Percentiles rank a stretch among this genome's conserved stretches.
Conservation (phyloP, 2,797 vertebrate genomes). For the Myoxocephalus aenaeus region DNA sequence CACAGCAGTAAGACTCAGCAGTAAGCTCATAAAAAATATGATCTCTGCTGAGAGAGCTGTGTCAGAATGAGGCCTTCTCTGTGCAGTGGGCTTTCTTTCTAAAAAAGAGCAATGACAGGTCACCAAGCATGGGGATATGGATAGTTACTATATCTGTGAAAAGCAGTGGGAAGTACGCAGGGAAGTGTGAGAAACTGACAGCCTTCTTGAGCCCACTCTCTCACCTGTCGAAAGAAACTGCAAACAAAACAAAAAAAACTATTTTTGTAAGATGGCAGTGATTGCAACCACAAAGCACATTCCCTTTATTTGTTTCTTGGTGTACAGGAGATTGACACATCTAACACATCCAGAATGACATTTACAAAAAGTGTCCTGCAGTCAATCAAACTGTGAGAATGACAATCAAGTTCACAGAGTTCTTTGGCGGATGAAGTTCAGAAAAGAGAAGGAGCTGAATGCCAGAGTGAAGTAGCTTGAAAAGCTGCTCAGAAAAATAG, state of each 20-base stretch:
- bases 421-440: slow-evolving; percentile 53
- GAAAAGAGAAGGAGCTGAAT: slow-evolving; percentile 60
- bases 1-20: slow-evolving; percentile 18
- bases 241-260: not conserved
- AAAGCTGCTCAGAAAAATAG: slow-evolving; percentile 62
- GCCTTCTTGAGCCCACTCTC: slow-evolving; percentile 34
- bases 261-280: slow-evolving; percentile 20
- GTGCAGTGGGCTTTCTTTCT: slow-evolving; percentile 43
- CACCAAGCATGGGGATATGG: slow-evolving; percentile 43
- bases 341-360: slow-evolving; percentile 49
- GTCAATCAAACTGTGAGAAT: slow-evolving; percentile 61
- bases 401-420: slow-evolving; percentile 61
- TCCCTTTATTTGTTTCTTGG: slow-evolving; percentile 39
- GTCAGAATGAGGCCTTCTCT: slow-evolving; percentile 48
- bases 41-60: slow-evolving; percentile 43
- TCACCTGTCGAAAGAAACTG: slow-evolving; percentile 50
- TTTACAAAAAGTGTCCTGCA: slow-evolving; percentile 66
- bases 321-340: slow-evolving; percentile 53
- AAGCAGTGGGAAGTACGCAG: slow-evolving; percentile 22
- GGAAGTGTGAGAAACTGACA: slow-evolving; percentile 50
- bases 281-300: slow-evolving; percentile 43
- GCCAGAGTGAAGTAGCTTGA: slow-evolving; percentile 53
- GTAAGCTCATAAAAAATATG: slow-evolving; percentile 39
- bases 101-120: slow-evolving; percentile 60
- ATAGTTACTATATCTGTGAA: slow-evolving; percentile 50